A percentile compares a stretch with the other conserved stretches of the same genome.
phyloP scores from a whole-genome alignment of 2,113 vertebrate genomes.

The Phrynocephalus versicolor region DNA sequence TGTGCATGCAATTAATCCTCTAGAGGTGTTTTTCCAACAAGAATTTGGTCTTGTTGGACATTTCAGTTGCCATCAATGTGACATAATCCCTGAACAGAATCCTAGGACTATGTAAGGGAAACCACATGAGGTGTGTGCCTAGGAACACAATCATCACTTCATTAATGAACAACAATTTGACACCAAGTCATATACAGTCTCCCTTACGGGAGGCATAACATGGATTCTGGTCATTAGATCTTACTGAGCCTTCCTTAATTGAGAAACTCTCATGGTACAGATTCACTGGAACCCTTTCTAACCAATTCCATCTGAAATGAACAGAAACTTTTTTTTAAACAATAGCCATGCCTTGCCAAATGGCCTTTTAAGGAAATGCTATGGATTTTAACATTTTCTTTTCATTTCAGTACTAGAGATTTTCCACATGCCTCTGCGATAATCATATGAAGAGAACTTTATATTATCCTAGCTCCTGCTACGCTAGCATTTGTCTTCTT shows the following conservation, averaged over 20 bases:
- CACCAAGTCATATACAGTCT: too few relatives aligned
- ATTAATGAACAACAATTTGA: too few relatives aligned
- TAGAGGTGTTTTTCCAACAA: too few relatives aligned
- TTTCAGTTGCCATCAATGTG: too few relatives aligned
- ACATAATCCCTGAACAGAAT: too few relatives aligned
- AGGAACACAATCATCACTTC: too few relatives aligned
- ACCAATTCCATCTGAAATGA: neutral
- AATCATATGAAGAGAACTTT: constrained; percentile 40
- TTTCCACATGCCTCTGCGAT: constrained; percentile 20
- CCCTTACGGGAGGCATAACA: too few relatives aligned
- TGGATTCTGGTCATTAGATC: neutral
- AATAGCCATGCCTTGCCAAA: neutral
- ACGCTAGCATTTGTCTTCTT: neutral
- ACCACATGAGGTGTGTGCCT: too few relatives aligned
- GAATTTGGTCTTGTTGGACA: too few relatives aligned
- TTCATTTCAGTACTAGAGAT: constrained; percentile 26
- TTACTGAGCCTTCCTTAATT: neutral
- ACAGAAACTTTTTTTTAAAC: neutral
- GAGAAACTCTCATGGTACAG: neutral
- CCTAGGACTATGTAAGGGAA: too few relatives aligned
- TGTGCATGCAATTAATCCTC: too few relatives aligned
- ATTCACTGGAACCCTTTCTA: neutral
- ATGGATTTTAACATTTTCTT: neutral
- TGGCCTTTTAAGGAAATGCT: neutral
- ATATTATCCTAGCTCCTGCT: constrained; percentile 9